Conservation (phyloP, 2,888 invertebrate genomes). For the Coelopa pilipes region DNA sequence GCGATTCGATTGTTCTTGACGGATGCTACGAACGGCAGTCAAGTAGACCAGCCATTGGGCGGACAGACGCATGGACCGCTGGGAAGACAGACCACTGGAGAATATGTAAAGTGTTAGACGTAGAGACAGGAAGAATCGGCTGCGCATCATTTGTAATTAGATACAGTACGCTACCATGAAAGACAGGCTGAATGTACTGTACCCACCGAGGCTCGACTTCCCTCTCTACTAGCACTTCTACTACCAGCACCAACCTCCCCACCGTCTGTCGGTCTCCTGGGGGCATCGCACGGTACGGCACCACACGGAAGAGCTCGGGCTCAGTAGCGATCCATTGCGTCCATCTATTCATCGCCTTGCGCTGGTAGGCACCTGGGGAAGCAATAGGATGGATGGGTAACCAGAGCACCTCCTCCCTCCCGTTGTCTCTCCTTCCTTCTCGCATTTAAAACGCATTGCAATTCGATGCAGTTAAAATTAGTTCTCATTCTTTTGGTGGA, state of each 20-base stretch:
- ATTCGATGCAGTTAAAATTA: constrained; percentile 53
- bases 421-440: not conserved
- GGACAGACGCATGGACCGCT: no score
- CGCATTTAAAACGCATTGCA: constrained; percentile 25
- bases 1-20: not conserved
- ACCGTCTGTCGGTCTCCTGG: not conserved
- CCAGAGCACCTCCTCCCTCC: not conserved
- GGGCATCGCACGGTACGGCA: not conserved
- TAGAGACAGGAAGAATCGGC: not conserved
- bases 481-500: constrained; percentile 54
- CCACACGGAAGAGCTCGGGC: constrained; percentile 25
- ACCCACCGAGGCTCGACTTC: no score
- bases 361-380: not conserved
- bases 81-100: no score
- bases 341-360: not conserved
- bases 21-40: not conserved
- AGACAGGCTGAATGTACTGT: constrained; percentile 25
- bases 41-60: no score
- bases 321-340: not conserved
- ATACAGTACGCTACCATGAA: constrained; percentile 28
- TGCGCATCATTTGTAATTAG: constrained; percentile 12
- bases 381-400: no score
- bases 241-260: not conserved
- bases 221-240: not conserved
- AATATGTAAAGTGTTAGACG: no score